Conservation (phyloP, 2,797 vertebrate genomes). For the Harpagifer antarcticus region DNA sequence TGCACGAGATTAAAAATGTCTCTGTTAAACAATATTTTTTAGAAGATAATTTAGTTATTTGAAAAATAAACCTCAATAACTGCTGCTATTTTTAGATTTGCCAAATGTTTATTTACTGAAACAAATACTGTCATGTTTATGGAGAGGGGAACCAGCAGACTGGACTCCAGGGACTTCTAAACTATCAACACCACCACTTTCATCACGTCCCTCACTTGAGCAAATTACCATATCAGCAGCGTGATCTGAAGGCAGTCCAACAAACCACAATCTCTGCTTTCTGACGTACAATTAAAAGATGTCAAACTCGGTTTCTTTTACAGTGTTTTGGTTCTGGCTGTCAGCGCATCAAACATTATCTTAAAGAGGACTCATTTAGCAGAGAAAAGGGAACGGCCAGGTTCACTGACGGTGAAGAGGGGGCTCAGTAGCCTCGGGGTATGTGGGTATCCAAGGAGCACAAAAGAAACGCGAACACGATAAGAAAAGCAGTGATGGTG, state of each 20-base stretch:
- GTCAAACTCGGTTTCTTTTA: constrained; percentile 88
- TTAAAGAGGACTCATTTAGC: constrained; percentile 89
- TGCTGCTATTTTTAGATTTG: constrained; percentile 22
- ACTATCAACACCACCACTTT: constrained; percentile 74
- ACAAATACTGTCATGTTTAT: constrained; percentile 54
- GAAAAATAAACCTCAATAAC: constrained; percentile 7
- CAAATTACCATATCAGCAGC: constrained; percentile 80
- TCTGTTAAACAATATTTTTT: constrained; percentile 18
- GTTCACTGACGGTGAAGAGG: constrained; percentile 66
- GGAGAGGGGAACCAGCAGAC: constrained; percentile 52
- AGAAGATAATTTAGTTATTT: too few relatives aligned
- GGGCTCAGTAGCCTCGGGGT: constrained; percentile 77
- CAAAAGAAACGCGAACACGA: constrained; percentile 84
- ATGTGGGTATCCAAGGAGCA: constrained; percentile 72
- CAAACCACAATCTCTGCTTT: constrained; percentile 82
- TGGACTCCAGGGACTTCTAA: constrained; percentile 70
- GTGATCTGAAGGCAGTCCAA: constrained; percentile 78
- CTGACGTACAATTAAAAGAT: constrained; percentile 89
- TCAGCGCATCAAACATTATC: constrained; percentile 87
- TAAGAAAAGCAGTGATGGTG: constrained; percentile 74
- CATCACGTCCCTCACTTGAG: constrained; percentile 78
- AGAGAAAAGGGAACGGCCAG: constrained; percentile 75
- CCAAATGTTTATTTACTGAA: constrained; percentile 54
- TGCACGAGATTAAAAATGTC: constrained; percentile 28
- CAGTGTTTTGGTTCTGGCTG: constrained; percentile 84